Conservation (phyloP, 2,113 vertebrate species). For the Gallinago paraguaiae region DNA sequence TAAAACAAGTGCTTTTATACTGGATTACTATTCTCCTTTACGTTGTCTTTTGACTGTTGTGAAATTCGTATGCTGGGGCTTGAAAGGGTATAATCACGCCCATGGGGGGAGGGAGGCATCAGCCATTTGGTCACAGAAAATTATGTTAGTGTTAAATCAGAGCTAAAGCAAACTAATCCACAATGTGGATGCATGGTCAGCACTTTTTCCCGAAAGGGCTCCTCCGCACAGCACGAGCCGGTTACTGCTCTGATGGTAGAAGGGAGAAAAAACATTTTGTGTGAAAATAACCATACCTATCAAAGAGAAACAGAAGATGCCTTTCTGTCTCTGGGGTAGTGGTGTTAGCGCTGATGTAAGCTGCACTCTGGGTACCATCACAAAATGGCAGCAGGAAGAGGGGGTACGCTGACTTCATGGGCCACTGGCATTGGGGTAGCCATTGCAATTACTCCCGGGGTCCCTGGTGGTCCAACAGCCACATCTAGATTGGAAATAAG, state of each 20-base stretch:
- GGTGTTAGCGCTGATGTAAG: background rate
- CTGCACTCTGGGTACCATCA: background rate
- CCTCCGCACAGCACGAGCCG: background rate
- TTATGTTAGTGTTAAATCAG: conserved; percentile 27
- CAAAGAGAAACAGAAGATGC: background rate
- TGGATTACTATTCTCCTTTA: conserved; percentile 52
- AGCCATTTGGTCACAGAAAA: conserved; percentile 29
- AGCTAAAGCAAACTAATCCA: background rate
- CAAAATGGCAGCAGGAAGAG: background rate
- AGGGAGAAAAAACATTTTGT: background rate
- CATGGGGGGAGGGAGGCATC: background rate
- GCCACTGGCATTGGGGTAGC: accelerated
- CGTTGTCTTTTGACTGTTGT: conserved; percentile 10
- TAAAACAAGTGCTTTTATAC: conserved; percentile 60
- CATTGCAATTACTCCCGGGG: background rate
- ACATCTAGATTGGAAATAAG: background rate
- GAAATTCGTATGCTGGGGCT: background rate
- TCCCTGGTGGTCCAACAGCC: background rate
- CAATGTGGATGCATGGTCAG: background rate
- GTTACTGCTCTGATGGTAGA: background rate
- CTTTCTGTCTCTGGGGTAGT: accelerated
- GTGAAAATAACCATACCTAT: background rate
- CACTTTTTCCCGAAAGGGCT: background rate
- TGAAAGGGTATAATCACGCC: background rate
- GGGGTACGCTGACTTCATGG: accelerated